A percentile compares a stretch with the other conserved stretches of the same genome.
Evolutionary conservation across 2,888 invertebrate genomes (phyloP).

Genomic region (Tachystola acroxantha): DNA sequence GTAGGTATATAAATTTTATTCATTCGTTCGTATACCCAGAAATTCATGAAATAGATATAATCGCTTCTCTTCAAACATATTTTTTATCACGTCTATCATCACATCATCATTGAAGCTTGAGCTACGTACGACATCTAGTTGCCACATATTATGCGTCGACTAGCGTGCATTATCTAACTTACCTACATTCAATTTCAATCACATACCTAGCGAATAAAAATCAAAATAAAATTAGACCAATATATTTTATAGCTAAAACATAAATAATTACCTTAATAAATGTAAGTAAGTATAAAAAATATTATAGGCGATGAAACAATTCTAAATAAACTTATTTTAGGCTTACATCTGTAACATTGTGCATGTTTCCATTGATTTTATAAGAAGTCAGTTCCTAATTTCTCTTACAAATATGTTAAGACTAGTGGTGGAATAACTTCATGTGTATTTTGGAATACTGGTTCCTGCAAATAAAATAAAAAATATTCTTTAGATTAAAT

Average conservation of each 20-base stretch:
- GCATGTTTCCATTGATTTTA: slow-evolving; percentile 55
- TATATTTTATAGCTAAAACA: slow-evolving; percentile 21
- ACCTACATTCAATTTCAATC: no score
- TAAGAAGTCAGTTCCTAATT: slow-evolving; percentile 62
- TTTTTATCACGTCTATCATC: no score
- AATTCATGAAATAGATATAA: no score
- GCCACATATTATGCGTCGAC: no score
- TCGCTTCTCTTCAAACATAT: no score
- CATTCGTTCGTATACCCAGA: no score
- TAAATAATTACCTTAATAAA: slow-evolving; percentile 20
- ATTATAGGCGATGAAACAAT: slow-evolving; percentile 32
- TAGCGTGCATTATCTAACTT: no score
- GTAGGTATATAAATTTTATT: no score
- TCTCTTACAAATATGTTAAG: slow-evolving; percentile 65
- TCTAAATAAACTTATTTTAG: slow-evolving; percentile 46
- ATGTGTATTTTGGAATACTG: slow-evolving; percentile 77
- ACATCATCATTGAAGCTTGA: no score
- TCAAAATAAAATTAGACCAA: slow-evolving; percentile 8
- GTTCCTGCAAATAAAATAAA: slow-evolving; percentile 70
- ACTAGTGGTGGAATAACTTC: slow-evolving; percentile 64
- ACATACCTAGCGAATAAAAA: slow-evolving; percentile 9
- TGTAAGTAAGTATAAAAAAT: slow-evolving; percentile 31
- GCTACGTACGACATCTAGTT: no score
- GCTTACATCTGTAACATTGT: slow-evolving; percentile 58
- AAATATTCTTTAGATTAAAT: no score